phyloP scores from a whole-genome alignment of 2,888 invertebrate species.

The Callyntrura sp. region DNA sequence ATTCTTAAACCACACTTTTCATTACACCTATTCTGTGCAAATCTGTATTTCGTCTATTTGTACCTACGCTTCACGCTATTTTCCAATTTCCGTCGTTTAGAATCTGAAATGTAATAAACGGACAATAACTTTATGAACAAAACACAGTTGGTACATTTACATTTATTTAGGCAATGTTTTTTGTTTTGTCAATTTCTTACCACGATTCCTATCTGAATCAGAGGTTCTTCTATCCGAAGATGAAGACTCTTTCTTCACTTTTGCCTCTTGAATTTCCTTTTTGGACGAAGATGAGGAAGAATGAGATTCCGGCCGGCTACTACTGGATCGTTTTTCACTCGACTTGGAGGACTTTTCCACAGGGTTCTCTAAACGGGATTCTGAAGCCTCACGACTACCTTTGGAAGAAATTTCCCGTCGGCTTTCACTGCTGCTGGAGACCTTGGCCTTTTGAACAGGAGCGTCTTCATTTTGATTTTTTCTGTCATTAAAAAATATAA shows the following conservation, averaged over 20 bases:
- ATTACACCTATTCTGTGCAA: no score
- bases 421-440: slow-evolving; percentile 61
- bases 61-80: slow-evolving; percentile 49
- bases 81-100: slow-evolving; percentile 68
- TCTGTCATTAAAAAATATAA: no score
- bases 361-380: slow-evolving; percentile 45
- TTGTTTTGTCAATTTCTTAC: slow-evolving; percentile 23
- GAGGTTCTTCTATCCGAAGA: slow-evolving; percentile 60
- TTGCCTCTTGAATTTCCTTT: slow-evolving; percentile 52
- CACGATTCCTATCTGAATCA: slow-evolving; percentile 67
- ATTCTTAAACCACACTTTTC: no score
- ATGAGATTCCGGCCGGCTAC: slow-evolving; percentile 65
- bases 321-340: slow-evolving; percentile 66
- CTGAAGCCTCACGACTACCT: slow-evolving; percentile 55
- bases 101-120: slow-evolving; percentile 55
- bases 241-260: slow-evolving; percentile 62
- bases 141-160: neutral
- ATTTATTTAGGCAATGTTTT: neutral
- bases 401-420: slow-evolving; percentile 60
- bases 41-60: slow-evolving; percentile 19
- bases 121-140: neutral
- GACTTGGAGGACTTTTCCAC: slow-evolving; percentile 59
- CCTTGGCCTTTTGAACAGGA: slow-evolving; percentile 50
- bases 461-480: neutral
- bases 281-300: slow-evolving; percentile 64